Evolutionary conservation across 2,888 invertebrate genomes (phyloP), one percentile per base, ranked within the genome.

Genomic region (Rhodophaea formosa): DNA sequence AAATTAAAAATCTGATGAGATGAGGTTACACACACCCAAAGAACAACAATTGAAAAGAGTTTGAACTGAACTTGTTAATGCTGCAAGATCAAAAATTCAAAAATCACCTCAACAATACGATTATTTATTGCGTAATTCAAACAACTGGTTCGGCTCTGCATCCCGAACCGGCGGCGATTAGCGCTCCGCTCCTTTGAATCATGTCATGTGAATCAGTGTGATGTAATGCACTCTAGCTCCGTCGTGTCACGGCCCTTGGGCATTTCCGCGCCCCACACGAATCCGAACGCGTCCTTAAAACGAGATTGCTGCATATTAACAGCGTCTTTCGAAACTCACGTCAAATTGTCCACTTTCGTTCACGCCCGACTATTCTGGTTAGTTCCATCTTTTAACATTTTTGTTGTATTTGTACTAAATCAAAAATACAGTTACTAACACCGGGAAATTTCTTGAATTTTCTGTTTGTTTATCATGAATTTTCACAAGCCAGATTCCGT

Each of bases 131-230:
- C 44, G 15, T 54, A 44, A 54, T 30, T 30, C 16, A 43, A 29
- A 30, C 51, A 52, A 52, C 15, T 10, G 44, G 35, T 44, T 51
- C 35, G 15, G 23, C 29, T 17, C 57, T 53, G 57, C 57, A 68
- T 70, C 43, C 16, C 52, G 43, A 59, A 43, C 8, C 17, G 53
- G 63, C 62, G 66, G 66, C 68, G 68, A 70, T 70, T 67, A 64
- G 60, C 57, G 66, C 58, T 61, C 61, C 63, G 56, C 60, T 65
- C 64, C 60, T 60, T 65, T 72, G 72, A 71, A 69, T 79, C 69
- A 70, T 65, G 62, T 61, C 60, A 63, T 67, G 69, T 84, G 82
- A 84, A 74, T 84, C 84, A 82, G 68, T 63, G 66, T 64, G 62
- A 64, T 68, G 66, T 81, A 74, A 81, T 75, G 73, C 74, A 82